Evolutionary conservation across 2,888 invertebrate genomes (phyloP).

Genomic region (Leucozona laternaria): DNA sequence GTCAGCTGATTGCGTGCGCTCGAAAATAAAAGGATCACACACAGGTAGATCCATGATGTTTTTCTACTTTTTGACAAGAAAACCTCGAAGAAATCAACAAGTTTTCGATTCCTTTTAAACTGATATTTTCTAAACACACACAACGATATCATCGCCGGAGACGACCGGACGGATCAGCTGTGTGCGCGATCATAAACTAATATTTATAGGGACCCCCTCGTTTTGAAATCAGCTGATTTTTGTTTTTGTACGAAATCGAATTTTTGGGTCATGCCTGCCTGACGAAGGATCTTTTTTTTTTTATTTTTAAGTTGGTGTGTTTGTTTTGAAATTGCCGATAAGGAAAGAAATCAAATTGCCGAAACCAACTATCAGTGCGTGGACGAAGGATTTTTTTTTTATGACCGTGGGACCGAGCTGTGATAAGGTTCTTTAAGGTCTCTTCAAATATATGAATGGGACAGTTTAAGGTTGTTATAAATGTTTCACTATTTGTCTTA

Average conservation of each 20-base stretch:
- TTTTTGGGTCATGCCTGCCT: background rate
- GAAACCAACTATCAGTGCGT: background rate
- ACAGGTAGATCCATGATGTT: slow-evolving; percentile 17
- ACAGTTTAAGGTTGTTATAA: background rate
- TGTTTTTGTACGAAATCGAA: slow-evolving; percentile 53
- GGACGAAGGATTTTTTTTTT: slow-evolving; percentile 33
- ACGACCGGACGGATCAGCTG: slow-evolving; percentile 59
- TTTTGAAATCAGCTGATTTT: slow-evolving; percentile 66
- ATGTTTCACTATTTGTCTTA: slow-evolving; percentile 12
- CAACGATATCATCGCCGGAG: slow-evolving; percentile 37
- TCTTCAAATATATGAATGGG: background rate
- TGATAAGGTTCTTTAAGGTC: slow-evolving; percentile 1
- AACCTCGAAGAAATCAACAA: background rate
- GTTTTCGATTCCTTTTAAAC: slow-evolving; percentile 4
- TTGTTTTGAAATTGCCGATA: slow-evolving; percentile 22
- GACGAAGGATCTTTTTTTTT: background rate
- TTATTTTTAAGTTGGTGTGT: slow-evolving; percentile 1
- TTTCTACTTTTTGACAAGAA: background rate
- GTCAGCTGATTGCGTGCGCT: slow-evolving; percentile 17
- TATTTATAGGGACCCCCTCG: background rate
- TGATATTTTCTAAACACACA: slow-evolving; percentile 15
- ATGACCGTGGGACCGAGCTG: slow-evolving; percentile 23
- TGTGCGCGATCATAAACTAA: slow-evolving; percentile 31
- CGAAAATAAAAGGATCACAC: slow-evolving; percentile 1
- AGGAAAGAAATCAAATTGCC: background rate